These are phyloP conservation scores for Myopa testacea DNA, from an alignment of 2,888 invertebrate genomes.

Conservation along the genomic window DNA sequence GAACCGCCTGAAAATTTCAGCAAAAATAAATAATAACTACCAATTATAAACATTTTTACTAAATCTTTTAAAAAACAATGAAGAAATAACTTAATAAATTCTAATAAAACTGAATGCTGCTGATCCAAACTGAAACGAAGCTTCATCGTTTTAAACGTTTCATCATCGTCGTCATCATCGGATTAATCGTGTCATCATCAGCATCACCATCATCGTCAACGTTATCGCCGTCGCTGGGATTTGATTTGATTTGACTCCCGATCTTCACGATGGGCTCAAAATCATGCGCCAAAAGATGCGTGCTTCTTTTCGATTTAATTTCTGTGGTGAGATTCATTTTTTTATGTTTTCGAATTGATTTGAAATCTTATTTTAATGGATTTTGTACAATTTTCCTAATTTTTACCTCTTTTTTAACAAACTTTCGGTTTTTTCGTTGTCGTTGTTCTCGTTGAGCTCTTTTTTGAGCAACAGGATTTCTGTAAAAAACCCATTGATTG, in stretches of 20 bases:
- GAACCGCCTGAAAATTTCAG: not conserved
- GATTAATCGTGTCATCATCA: not conserved
- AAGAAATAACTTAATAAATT: too few species aligned
- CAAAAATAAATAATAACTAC: not conserved
- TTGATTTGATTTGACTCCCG: too few species aligned
- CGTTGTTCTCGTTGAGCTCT: too few species aligned
- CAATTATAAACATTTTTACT: not conserved
- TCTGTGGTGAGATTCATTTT: slow-evolving; percentile 56
- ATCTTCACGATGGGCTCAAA: slow-evolving; percentile 55
- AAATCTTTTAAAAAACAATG: not conserved
- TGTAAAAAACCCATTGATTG: not conserved
- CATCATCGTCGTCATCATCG: too few species aligned
- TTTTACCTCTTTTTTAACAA: not conserved
- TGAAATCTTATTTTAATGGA: not conserved
- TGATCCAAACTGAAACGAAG: too few species aligned
- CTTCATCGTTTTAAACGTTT: too few species aligned
- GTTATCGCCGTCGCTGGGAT: too few species aligned
- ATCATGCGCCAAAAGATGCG: slow-evolving; percentile 54
- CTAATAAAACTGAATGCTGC: too few species aligned
- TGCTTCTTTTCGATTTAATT: slow-evolving; percentile 55
- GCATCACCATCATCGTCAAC: too few species aligned
- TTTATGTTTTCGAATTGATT: not conserved
- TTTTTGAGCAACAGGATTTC: too few species aligned
- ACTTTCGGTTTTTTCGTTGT: too few species aligned
- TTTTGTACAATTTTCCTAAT: not conserved